Percentiles rank a stretch among this genome's conserved stretches.
Conservation (phyloP, 2,888 invertebrate genomes). For the Eremobia ochroleuca region DNA sequence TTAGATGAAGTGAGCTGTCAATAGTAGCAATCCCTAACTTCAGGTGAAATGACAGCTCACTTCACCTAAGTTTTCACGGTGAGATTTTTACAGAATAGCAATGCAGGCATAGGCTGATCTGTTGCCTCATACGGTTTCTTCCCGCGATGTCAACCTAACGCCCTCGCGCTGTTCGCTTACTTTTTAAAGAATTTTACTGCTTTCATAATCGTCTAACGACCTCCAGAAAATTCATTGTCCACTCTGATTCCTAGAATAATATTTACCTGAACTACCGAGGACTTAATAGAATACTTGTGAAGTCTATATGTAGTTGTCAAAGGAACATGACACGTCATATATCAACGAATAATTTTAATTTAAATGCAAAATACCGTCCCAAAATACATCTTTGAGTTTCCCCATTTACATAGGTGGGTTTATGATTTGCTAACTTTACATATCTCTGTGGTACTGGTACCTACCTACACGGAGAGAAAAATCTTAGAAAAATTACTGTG, state of each 20-base stretch:
- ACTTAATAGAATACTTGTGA: slow-evolving; percentile 23
- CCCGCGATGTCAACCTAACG: background rate
- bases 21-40: too few species aligned
- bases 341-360: slow-evolving; percentile 58
- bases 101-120: background rate
- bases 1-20: too few species aligned
- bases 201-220: background rate
- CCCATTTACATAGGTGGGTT: slow-evolving; percentile 39
- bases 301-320: slow-evolving; percentile 37
- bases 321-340: slow-evolving; percentile 26
- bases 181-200: background rate
- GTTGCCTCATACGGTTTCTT: background rate
- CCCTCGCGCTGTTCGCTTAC: background rate
- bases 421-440: slow-evolving; percentile 15
- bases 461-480: too few species aligned
- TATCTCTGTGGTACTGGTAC: background rate
- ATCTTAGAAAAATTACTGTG: too few species aligned
- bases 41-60: too few species aligned
- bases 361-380: slow-evolving; percentile 61
- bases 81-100: too few species aligned
- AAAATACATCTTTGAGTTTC: slow-evolving; percentile 24
- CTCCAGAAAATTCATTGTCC: background rate
- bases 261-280: slow-evolving; percentile 1
- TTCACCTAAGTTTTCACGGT: too few species aligned
- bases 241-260: background rate